A percentile compares a stretch with the other conserved stretches of the same genome.
Evolutionary conservation across 2,113 vertebrate genomes (phyloP).

Genomic region (Syrrhaptes paradoxus): DNA sequence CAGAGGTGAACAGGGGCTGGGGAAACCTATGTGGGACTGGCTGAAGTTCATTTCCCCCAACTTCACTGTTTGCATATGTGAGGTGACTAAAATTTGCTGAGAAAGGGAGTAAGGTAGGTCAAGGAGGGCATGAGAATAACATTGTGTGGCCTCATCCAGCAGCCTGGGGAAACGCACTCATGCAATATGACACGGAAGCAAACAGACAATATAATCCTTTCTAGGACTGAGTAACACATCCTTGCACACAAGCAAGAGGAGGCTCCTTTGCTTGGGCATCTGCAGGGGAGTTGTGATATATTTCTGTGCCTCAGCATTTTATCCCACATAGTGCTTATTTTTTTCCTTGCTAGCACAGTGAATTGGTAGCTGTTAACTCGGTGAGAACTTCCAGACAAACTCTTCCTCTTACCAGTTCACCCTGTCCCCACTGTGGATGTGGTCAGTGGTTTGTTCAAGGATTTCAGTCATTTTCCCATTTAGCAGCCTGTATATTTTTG

Average conservation of each 20-base stretch:
- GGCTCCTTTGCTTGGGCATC: background rate
- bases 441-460: background rate
- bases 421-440: background rate
- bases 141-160: background rate
- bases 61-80: rapidly evolving
- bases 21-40: background rate
- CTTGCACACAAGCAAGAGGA: background rate
- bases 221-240: background rate
- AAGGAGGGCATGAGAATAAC: background rate
- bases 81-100: background rate
- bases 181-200: background rate
- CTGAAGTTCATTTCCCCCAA: background rate
- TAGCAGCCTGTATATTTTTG: background rate
- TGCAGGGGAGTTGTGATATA: background rate
- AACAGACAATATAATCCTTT: background rate
- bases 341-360: background rate
- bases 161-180: background rate
- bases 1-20: background rate
- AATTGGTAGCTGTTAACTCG: background rate
- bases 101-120: background rate
- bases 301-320: background rate
- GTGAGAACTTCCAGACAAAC: background rate
- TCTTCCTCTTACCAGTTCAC: background rate
- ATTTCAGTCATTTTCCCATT: background rate
- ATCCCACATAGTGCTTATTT: background rate